Evolutionary conservation across 1,140 invertebrate genomes (phyloP), one percentile per base, ranked within the genome.

Genomic region (Planococcus citri): DNA sequence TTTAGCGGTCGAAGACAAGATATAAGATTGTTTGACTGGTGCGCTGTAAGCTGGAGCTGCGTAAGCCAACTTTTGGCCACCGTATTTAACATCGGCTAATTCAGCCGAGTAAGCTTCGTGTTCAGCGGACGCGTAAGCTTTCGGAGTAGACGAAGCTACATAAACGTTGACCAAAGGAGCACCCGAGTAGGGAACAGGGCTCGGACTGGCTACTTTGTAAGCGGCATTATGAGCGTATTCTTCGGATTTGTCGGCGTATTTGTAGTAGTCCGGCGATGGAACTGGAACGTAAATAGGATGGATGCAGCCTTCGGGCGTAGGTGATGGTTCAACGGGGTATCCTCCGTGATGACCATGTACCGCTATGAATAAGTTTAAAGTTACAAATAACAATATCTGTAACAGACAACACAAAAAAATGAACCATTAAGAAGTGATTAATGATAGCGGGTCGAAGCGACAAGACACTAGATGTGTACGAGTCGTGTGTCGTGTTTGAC

Each of bases 321-420:
- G 60, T 64, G 60, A 24, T 25, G 22, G 21, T 25, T 64, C 6
- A 1, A 20, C 60, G 10, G 25, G 60, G 60, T 64, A 64, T 64
- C 8, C 60, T 64, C 41, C 41, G 41, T 64, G 60, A 21, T 64
- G 60, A 25, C 60, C 60, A 25, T 25, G 25, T 27, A 27, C 21
- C 25, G 25, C 60, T 64, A 25, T 12, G 25, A 64, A 24, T 25
- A 64, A 10, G 25, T 64, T 64, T 20, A 64, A 64, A 27, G 25
- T 25, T 64, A 27, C 60, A 25, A 64, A 27, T 64, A 64, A 64
- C 21, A 64, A 14, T 24, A 64, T 64, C 60, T 64, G 60, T 27
- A 64, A 64, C 25, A 27, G 24, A 51, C 6, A 37, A 37, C 6
- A 37, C 6, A 14, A 37, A 37, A 37, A n/a, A n/a, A n/a, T n/a